Percentiles rank a stretch among this genome's conserved stretches.
These are phyloP conservation scores for Drosophila birchii DNA, from an alignment of 2,888 invertebrate species.

Conservation along the genomic window DNA sequence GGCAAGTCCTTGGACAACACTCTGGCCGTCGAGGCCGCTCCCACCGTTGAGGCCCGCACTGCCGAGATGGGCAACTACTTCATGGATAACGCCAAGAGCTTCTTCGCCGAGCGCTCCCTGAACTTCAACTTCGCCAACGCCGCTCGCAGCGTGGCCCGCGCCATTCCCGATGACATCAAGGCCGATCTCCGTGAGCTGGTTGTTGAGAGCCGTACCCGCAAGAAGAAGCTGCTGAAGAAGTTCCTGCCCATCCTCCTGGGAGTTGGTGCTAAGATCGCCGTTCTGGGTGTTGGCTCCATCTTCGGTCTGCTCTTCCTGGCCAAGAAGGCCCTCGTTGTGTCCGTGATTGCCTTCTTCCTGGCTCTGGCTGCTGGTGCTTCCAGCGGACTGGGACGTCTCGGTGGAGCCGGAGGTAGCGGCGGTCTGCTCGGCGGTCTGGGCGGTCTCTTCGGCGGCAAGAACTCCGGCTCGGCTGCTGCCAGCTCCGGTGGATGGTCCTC, in stretches of 20 bases:
- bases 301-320: slow-evolving; percentile 87
- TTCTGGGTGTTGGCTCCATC: slow-evolving; percentile 86
- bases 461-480: slow-evolving; percentile 65
- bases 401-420: slow-evolving; percentile 77
- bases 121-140: slow-evolving; percentile 85
- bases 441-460: slow-evolving; percentile 83
- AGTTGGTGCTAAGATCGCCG: slow-evolving; percentile 87
- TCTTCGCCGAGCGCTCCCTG: slow-evolving; percentile 86
- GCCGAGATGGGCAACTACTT: slow-evolving; percentile 87
- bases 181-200: slow-evolving; percentile 86
- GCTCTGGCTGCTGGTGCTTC: slow-evolving; percentile 86
- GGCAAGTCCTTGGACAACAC: slow-evolving; percentile 85
- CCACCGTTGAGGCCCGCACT: slow-evolving; percentile 86
- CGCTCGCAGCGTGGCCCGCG: slow-evolving; percentile 85
- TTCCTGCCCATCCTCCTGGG: slow-evolving; percentile 87
- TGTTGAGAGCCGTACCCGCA: slow-evolving; percentile 87
- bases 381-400: slow-evolving; percentile 79
- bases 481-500: slow-evolving; percentile 80
- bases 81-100: slow-evolving; percentile 86
- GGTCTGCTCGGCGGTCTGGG: slow-evolving; percentile 80
- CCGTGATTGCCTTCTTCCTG: slow-evolving; percentile 87
- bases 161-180: slow-evolving; percentile 86
- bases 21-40: slow-evolving; percentile 86
- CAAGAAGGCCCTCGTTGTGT: slow-evolving; percentile 88
- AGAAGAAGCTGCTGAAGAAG: slow-evolving; percentile 86